Conservation (phyloP, 2,113 vertebrate genomes). For the Sylvilagus bachmani region DNA sequence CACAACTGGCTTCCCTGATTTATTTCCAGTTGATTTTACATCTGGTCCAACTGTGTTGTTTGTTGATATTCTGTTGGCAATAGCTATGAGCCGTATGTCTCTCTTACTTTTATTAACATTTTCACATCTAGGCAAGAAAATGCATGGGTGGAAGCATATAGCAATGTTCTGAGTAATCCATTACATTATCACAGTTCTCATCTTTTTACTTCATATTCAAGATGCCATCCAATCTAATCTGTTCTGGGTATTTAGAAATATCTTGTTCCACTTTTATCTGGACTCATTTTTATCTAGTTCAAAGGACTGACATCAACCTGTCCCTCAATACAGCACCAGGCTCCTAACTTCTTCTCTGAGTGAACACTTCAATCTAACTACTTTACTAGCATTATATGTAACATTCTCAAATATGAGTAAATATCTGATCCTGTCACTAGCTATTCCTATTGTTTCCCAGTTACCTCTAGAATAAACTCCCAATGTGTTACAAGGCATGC, state of each 20-base stretch:
- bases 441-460: background rate
- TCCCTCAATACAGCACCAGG: background rate
- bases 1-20: conserved; percentile 64
- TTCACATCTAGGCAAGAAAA: conserved; percentile 37
- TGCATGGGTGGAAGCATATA: background rate
- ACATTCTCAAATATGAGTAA: background rate
- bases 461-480: conserved; percentile 15
- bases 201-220: conserved; percentile 42
- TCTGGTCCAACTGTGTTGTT: conserved; percentile 71
- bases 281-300: background rate
- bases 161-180: conserved; percentile 22
- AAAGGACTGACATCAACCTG: background rate
- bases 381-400: background rate
- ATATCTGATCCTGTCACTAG: background rate
- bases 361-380: background rate
- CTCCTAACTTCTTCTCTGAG: background rate
- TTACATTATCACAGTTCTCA: conserved; percentile 19
- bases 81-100: conserved; percentile 34
- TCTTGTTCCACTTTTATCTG: background rate
- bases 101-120: conserved; percentile 67
- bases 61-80: conserved; percentile 72
- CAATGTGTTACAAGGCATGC: background rate
- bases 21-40: conserved; percentile 78
- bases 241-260: conserved; percentile 13
- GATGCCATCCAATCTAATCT: conserved; percentile 9